Conservation (phyloP, 2,113 vertebrate species). For the Pseudorectes ferrugineus region DNA sequence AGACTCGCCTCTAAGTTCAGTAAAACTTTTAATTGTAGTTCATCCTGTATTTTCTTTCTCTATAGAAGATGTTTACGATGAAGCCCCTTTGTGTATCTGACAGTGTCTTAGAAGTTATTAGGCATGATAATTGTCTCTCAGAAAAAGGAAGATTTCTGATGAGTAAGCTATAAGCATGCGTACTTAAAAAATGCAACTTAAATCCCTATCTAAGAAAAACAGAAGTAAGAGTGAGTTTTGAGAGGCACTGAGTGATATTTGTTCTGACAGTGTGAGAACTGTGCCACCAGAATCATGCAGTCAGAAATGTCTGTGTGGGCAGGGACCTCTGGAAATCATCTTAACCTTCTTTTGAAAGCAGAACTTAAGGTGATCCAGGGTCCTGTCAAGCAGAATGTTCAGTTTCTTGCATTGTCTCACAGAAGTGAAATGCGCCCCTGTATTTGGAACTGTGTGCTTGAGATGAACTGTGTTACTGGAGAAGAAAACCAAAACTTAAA, state of each 20-base stretch:
- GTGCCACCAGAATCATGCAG: background rate
- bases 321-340: background rate
- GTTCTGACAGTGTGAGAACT: background rate
- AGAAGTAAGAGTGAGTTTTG: background rate
- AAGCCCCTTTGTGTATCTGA: background rate
- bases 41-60: background rate
- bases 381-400: background rate
- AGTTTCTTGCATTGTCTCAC: background rate
- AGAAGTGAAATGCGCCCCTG: background rate
- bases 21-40: background rate
- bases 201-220: background rate
- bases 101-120: background rate
- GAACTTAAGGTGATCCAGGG: background rate
- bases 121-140: background rate
- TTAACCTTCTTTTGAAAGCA: background rate
- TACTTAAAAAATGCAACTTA: background rate
- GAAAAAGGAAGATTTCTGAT: background rate
- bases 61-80: background rate
- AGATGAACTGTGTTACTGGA: background rate
- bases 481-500: background rate
- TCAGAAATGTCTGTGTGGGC: accelerated
- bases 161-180: background rate
- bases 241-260: background rate
- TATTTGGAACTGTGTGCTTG: background rate
- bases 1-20: background rate